phyloP scores from a whole-genome alignment of 2,113 vertebrate genomes.

The Urocitellus parryii region DNA sequence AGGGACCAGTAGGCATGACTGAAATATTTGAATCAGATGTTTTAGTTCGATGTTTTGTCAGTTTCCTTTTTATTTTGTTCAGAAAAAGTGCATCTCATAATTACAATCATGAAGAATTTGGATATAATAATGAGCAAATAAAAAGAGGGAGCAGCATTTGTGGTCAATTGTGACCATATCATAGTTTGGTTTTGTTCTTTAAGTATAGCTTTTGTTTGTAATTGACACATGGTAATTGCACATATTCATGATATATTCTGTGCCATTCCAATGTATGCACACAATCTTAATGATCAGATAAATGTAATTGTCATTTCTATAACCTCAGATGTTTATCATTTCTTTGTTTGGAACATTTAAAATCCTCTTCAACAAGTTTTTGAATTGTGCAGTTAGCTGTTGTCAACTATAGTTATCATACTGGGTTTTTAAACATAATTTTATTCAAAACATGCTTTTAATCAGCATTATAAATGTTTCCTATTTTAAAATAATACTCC shows the following conservation, averaged over 20 bases:
- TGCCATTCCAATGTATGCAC: background rate
- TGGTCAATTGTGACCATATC: background rate
- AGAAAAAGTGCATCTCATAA: background rate
- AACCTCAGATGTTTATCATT: background rate
- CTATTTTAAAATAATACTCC: background rate
- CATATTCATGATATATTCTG: too few relatives aligned
- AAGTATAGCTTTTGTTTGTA: background rate
- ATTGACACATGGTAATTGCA: background rate
- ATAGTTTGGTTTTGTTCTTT: background rate
- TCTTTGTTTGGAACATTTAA: background rate
- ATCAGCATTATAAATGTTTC: background rate
- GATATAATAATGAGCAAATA: background rate
- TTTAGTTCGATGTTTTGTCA: background rate
- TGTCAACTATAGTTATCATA: background rate
- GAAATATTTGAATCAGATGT: background rate
- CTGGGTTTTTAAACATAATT: background rate
- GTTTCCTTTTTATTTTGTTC: background rate
- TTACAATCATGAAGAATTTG: background rate
- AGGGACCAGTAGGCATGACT: background rate
- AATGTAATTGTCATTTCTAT: background rate
- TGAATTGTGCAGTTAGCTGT: background rate
- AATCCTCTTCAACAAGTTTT: background rate
- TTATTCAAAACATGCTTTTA: background rate
- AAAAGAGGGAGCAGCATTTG: background rate
- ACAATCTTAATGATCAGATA: background rate